A percentile compares a stretch with the other conserved stretches of the same genome.
phyloP scores from a whole-genome alignment of 2,113 vertebrate genomes.

The Alectura lathami region DNA sequence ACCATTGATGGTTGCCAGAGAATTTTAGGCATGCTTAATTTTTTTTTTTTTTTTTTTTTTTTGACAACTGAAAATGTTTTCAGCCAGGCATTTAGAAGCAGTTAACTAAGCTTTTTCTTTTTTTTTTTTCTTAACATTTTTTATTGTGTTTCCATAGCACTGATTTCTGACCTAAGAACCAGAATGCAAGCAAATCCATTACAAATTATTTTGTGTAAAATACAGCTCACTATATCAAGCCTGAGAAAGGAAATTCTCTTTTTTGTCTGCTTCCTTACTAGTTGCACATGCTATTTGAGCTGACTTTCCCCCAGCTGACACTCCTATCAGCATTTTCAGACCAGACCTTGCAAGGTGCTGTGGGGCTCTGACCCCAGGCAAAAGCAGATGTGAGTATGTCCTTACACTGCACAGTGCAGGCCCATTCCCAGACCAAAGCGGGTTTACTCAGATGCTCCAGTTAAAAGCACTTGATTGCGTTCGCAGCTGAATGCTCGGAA shows the following conservation, averaged over 20 bases:
- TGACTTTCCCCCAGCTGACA: neutral
- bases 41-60: neutral
- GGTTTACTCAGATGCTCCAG: neutral
- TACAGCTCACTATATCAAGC: neutral
- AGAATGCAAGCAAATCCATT: neutral
- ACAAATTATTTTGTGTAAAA: neutral
- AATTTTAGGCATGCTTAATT: neutral
- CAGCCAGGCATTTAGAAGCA: neutral
- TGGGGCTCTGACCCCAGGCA: neutral
- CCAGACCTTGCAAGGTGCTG: neutral
- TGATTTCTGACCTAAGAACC: neutral
- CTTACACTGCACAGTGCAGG: neutral
- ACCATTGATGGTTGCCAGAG: neutral
- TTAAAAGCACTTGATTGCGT: neutral
- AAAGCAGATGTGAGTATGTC: neutral
- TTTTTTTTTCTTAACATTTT: neutral
- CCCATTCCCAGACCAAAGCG: neutral
- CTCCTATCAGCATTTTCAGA: neutral
- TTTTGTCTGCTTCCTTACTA: neutral
- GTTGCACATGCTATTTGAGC: neutral
- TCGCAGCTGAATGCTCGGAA: neutral
- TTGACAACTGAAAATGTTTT: neutral
- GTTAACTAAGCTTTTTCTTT: neutral
- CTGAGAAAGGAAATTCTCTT: neutral
- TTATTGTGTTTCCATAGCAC: neutral